phyloP scores from a whole-genome alignment of 2,113 vertebrate species.

The Butorides virescens region DNA sequence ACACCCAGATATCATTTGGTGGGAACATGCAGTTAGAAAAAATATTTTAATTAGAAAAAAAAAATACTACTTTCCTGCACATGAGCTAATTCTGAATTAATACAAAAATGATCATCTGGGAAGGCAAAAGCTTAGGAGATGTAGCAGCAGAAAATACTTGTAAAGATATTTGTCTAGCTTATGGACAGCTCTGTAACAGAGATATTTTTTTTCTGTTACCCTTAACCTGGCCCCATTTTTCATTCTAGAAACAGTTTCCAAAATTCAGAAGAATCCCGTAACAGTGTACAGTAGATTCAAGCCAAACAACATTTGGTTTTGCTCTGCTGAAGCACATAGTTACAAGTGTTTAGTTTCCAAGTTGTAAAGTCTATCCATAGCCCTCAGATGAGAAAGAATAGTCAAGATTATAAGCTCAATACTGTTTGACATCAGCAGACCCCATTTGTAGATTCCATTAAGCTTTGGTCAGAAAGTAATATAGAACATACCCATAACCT shows the following conservation, averaged over 20 bases:
- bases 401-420: not conserved
- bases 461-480: not conserved
- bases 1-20: not conserved
- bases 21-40: not conserved
- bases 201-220: not conserved
- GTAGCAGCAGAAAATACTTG: not conserved
- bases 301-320: slow-evolving; percentile 22
- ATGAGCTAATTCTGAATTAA: not conserved
- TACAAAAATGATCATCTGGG: not conserved
- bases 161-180: not conserved
- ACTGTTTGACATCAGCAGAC: not conserved
- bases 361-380: not conserved
- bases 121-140: not conserved
- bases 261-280: not conserved
- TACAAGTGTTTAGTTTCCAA: not conserved
- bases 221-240: not conserved
- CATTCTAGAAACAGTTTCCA: not conserved
- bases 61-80: not conserved
- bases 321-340: not conserved
- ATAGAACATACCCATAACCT: not conserved
- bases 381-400: not conserved
- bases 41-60: not conserved
- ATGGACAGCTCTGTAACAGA: not conserved
- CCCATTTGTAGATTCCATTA: not conserved
- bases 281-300: not conserved